A percentile compares a stretch with the other conserved stretches of the same genome.
Evolutionary conservation across 2,888 invertebrate genomes (phyloP).

Genomic region (Xiphydria camelus): DNA sequence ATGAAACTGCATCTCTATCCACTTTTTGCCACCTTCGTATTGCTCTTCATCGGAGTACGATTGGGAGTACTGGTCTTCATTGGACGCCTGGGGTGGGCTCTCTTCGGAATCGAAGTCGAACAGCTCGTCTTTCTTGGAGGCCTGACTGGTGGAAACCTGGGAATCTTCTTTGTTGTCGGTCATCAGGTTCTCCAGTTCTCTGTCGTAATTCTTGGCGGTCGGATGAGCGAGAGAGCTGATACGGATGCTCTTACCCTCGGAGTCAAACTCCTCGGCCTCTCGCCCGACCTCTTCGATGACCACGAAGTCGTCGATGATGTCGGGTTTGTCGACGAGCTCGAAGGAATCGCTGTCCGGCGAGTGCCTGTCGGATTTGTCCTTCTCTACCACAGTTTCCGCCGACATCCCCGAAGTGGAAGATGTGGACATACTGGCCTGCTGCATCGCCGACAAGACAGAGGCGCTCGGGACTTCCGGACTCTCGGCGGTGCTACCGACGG

Average conservation of each 20-base stretch:
- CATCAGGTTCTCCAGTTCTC: slow-evolving; percentile 61
- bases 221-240: slow-evolving; percentile 61
- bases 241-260: slow-evolving; percentile 79
- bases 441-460: slow-evolving; percentile 35
- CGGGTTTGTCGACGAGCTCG: slow-evolving; percentile 85
- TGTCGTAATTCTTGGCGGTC: slow-evolving; percentile 62
- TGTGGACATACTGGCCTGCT: slow-evolving; percentile 52
- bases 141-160: slow-evolving; percentile 21
- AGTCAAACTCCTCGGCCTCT: slow-evolving; percentile 81
- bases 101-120: slow-evolving; percentile 55
- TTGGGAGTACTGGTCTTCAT: slow-evolving; percentile 50
- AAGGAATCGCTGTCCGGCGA: slow-evolving; percentile 85
- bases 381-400: slow-evolving; percentile 50
- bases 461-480: slow-evolving; percentile 12
- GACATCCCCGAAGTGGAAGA: slow-evolving; percentile 53
- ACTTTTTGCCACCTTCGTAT: slow-evolving; percentile 76
- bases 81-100: slow-evolving; percentile 53
- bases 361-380: slow-evolving; percentile 53
- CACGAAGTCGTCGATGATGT: slow-evolving; percentile 84
- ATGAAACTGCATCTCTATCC: slow-evolving; percentile 90
- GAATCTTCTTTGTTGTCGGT: slow-evolving; percentile 32
- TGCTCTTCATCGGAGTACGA: slow-evolving; percentile 54
- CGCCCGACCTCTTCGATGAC: slow-evolving; percentile 87
- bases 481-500: neutral
- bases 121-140: slow-evolving; percentile 33